Evolutionary conservation across 2,113 vertebrate species (phyloP).

Genomic region (Heteronetta atricapilla): DNA sequence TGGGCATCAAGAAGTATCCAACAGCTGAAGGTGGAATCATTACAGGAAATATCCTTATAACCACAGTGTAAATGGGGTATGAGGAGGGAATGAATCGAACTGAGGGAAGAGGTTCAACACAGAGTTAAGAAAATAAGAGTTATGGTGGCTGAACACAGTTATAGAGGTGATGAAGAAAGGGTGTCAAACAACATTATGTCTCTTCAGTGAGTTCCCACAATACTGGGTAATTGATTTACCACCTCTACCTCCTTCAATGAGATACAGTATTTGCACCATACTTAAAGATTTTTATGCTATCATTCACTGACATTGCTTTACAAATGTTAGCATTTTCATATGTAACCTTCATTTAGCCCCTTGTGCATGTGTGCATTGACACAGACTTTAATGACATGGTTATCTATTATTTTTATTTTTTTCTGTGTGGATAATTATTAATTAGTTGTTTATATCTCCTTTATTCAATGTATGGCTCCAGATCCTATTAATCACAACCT

Average conservation of each 20-base stretch:
- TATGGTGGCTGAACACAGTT: not conserved
- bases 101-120: not conserved
- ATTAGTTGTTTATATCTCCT: constrained; percentile 44
- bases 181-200: not conserved
- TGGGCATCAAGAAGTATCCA: not conserved
- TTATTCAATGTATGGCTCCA: constrained; percentile 5
- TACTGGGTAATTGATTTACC: not conserved
- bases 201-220: not conserved
- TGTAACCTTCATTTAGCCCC: not conserved
- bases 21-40: not conserved
- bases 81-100: not conserved
- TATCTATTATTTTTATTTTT: constrained; percentile 45
- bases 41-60: not conserved
- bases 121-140: not conserved
- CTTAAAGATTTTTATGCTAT: not conserved
- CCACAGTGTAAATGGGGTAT: not conserved
- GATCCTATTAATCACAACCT: constrained; percentile 26
- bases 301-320: not conserved
- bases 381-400: not conserved
- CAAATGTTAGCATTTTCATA: not conserved
- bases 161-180: not conserved
- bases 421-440: constrained; percentile 35
- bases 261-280: not conserved
- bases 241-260: not conserved
- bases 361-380: not conserved